Base-by-base conservation (phyloP, 2,113 vertebrate genomes). In the Corythornis vintsioides region DNA sequence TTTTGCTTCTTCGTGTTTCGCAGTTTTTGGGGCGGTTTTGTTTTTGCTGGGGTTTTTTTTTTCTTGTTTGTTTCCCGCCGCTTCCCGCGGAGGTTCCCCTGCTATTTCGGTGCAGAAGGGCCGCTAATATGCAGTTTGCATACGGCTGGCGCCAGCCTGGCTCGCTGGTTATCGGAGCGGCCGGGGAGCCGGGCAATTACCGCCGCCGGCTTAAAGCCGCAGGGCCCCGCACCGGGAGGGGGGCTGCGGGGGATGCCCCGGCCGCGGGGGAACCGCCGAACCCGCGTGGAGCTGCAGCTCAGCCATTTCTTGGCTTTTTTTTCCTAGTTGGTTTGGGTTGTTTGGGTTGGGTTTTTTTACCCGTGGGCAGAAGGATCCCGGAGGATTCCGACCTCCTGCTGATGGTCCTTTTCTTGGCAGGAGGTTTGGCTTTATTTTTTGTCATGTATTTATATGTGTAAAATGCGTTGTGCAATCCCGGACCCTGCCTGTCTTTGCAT, bases 101-200 rank as follows among this genome's bases (percentile, higher is more conserved):
- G 98, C 98, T 98, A 97, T 97, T 98, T 98, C 98, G 98, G 98
- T 98, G 98, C 98, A 98, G 98, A 97, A 99, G 98, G 98, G 98
- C 98, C 98, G 98, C 98, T 99, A 99, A 99, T 98, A 98, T 98
- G 98, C 98, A 98, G 98, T 99, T 98, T 98, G 99, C 98, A 98
- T 98, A 96, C 98, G 95, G 96, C 98, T 99, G 99, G 99, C 99
- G 99, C 99, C 99, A 99, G 98, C 96, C 98, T 98, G 99, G 98
- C 96, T 98, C 96, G 97, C 98, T 98, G 98, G 97, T 98, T 98
- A 98, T 98, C 98, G 98, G 98, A 98, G 98, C 98, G 98, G 98
- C 97, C 98, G 98, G 97, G 98, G 98, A 95, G 98, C 98, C 98
- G 98, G 98, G 98, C 99, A 98, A 98, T 98, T 98, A 98, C 98